A percentile compares a stretch with the other conserved stretches of the same genome.
Evolutionary conservation across 2,797 vertebrate genomes (phyloP).

Genomic region (Mormyrops boulengeri): DNA sequence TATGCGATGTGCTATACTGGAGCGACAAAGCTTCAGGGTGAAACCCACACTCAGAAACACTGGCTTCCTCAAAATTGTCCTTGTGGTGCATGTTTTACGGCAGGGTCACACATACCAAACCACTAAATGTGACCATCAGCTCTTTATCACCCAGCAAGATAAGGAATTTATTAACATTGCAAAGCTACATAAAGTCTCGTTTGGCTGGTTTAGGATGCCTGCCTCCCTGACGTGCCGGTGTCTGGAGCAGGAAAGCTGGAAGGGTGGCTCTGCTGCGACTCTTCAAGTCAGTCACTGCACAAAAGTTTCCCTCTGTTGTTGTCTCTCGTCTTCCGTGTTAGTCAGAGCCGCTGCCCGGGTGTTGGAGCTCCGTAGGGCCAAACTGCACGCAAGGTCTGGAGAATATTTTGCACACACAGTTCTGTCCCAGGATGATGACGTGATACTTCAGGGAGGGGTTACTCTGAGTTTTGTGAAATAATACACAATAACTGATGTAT

Average conservation of each 20-base stretch:
- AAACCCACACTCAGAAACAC: neutral
- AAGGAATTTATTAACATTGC: neutral
- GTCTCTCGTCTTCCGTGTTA: neutral
- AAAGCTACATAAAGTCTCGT: neutral
- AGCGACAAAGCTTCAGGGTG: neutral
- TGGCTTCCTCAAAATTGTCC: neutral
- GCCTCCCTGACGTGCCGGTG: neutral
- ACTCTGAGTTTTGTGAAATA: neutral
- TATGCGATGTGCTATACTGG: neutral
- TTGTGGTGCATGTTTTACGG: neutral
- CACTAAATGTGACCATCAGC: neutral
- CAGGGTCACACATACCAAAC: neutral
- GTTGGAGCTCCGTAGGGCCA: neutral
- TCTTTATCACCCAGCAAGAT: neutral
- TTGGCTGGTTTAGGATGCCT: neutral
- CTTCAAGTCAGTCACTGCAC: neutral
- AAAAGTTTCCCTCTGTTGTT: neutral
- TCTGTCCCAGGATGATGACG: neutral
- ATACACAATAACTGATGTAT: neutral
- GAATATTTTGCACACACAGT: neutral
- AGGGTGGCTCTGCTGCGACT: neutral
- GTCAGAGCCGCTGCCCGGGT: neutral
- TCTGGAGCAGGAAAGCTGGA: neutral
- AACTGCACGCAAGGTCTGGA: neutral
- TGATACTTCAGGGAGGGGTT: neutral